These are phyloP conservation scores for Ryuthela nishihirai DNA, from an alignment of 2,888 invertebrate species.

Conservation along the genomic window DNA sequence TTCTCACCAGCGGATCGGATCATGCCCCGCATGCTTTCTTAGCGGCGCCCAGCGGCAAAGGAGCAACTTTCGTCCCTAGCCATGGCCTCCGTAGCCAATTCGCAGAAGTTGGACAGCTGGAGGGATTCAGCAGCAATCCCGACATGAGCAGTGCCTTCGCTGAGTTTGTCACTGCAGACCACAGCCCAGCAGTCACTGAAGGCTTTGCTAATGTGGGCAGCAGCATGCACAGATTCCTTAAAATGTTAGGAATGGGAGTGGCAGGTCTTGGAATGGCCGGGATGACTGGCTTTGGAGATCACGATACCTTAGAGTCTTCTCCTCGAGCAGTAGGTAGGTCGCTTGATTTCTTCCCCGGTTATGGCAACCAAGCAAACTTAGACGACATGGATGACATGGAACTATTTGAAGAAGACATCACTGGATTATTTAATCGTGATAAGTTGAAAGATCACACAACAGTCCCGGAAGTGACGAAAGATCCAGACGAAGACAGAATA, in stretches of 20 bases:
- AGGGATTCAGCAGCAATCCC: conserved; percentile 14
- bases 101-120: conserved; percentile 10
- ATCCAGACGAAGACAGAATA: no score
- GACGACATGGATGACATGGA: conserved; percentile 16
- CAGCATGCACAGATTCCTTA: conserved; percentile 16
- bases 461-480: no score
- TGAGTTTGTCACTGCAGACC: conserved; percentile 24
- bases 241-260: conserved; percentile 27
- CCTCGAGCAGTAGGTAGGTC: conserved; percentile 30
- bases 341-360: conserved; percentile 25
- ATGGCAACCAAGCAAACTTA: conserved; percentile 25
- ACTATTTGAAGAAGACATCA: conserved; percentile 24
- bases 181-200: conserved; percentile 24
- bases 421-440: neutral
- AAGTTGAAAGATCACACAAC: no score
- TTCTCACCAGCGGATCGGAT: no score
- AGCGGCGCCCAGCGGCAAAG: no score
- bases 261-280: neutral
- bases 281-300: conserved; percentile 13
- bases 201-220: conserved; percentile 25
- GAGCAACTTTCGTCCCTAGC: no score
- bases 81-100: no score
- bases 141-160: conserved; percentile 33
- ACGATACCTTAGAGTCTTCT: conserved; percentile 13
- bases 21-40: no score